Base-by-base conservation (phyloP, 2,888 invertebrate genomes). In the Heliconius ethilla region DNA sequence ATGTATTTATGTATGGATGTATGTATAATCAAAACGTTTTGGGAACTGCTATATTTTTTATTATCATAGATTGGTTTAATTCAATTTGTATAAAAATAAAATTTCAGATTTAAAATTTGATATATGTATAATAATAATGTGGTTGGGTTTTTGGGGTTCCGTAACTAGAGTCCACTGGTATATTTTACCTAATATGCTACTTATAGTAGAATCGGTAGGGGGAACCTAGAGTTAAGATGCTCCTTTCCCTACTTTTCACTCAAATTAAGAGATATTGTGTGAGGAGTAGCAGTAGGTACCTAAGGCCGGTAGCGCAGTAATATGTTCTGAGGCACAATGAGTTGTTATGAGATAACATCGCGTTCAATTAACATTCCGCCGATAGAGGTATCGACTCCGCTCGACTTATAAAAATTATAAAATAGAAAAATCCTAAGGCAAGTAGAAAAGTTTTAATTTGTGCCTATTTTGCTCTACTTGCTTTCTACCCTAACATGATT, bases 331-430 rank as follows among this genome's bases (percentile, higher is more conserved):
- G 81, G 86, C 89, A 94, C 93, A 94, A 94, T 92, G 92, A 88
- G 89, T 92, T 89, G 89, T 93, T 93, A 91, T 84, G 81, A 87
- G 93, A 93, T 94, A 93, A 81, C 85, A 92, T 93, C 91, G 84
- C 84, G 83, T 91, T 92, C 92, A 91, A 93, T 94, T 93, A 93
- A 93, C 88, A 92, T 93, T 90, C 92, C 89, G 84, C 83, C 80
- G 89, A 70, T 51, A 27, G 13, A 62, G 89, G 88, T 82, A 81
- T 83, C 25, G 59, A 27, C 66, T 75, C 2, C 66, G 29, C 75
- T 81, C 81, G 63, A 33, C 76, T 40, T 15, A 15, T 15, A 37
- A 67, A 37, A 13, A 62, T 55, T 55, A 55, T 55, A 22, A 55
- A 55, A 55, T 22, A 55, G 9, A 55, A 22, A 55, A 55, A 55